Evolutionary conservation across 2,888 invertebrate species (phyloP), one percentile per base, ranked within the genome.

Genomic region (Macrophya annulata): DNA sequence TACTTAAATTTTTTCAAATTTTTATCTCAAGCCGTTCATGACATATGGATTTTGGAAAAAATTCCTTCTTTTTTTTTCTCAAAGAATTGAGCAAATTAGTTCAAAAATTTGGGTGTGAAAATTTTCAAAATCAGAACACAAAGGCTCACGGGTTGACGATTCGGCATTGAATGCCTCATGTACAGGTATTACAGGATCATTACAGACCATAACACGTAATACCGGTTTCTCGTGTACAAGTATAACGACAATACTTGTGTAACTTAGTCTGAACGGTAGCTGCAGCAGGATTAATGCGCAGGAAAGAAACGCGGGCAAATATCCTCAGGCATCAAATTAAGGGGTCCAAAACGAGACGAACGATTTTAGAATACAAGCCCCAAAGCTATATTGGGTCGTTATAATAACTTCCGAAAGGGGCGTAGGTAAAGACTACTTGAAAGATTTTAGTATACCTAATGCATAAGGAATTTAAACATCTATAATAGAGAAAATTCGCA

Each of bases 241-340:
- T 37, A 31, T 68, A 68, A 68, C 68, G 62, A 62, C 62, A 12
- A 68, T 68, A 37, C 68, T 31, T 4, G 68, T 77, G 25, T 43
- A 51, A 77, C 48, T 37, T 31, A 25, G 51, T 51, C 31, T 3
- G n/a, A 55, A 51, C 77, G 51, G 77, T 77, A 37, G 48, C 31
- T 31, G 31, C 31, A 3, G 31, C 77, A 51, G 55, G 37, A 77
- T 77, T 17, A 31, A 77, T 48, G 68, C 68, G 25, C 17, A 48
- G 51, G 40, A 77, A 77, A 77, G 25, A 77, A 77, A 77, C 48
- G 31, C 76, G 31, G 31, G 51, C 76, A 77, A 77, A 51, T 77
- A 77, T 15, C 51, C 51, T 37, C 40, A 4, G 76, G 51, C 31
- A 10, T 17, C 76, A 77, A 77, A 77, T 77, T 77, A 31, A 51